Evolutionary conservation across 2,797 vertebrate species (phyloP).

Genomic region (Melopsittacus undulatus): DNA sequence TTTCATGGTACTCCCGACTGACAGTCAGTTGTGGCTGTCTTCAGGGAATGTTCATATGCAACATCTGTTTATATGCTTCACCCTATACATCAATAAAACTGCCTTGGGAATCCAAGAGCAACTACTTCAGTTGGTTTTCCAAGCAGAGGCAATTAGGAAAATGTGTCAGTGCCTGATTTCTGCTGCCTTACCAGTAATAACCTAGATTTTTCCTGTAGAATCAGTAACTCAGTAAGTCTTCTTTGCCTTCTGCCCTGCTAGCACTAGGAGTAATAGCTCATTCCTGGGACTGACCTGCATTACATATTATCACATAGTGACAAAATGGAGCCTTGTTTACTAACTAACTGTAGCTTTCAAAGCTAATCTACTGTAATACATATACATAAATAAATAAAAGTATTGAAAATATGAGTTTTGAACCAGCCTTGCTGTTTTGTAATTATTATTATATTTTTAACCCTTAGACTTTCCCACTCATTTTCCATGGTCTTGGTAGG

Average conservation of each 20-base stretch:
- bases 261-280: background rate
- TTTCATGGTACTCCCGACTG: background rate
- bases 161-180: background rate
- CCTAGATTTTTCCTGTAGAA: background rate
- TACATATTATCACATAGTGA: background rate
- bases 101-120: background rate
- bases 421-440: background rate
- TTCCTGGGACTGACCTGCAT: background rate
- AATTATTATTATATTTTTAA: background rate
- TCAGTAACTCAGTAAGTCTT: background rate
- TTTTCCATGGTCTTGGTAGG: background rate
- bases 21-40: background rate
- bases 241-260: background rate
- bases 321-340: background rate
- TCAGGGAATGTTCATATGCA: background rate
- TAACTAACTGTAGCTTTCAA: background rate
- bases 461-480: background rate
- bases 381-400: background rate
- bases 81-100: background rate
- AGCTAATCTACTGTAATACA: background rate
- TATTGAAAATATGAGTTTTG: background rate
- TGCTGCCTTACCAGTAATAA: background rate
- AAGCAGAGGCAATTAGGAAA: background rate
- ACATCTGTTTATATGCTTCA: background rate
- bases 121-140: background rate